phyloP scores from a whole-genome alignment of 2,113 vertebrate genomes.

The Takifugu flavidus region DNA sequence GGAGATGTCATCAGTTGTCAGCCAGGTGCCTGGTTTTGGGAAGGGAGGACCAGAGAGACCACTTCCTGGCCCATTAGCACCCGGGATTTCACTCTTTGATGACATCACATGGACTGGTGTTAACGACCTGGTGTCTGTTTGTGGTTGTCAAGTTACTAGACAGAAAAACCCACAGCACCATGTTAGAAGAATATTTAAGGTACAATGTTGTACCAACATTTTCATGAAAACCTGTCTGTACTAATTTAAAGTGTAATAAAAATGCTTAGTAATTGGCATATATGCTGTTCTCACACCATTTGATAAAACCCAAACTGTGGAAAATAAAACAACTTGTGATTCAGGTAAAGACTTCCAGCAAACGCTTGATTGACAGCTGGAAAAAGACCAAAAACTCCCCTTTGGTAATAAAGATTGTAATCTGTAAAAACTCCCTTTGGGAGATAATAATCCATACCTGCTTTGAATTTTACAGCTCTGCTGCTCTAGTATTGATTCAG shows the following conservation, averaged over 20 bases:
- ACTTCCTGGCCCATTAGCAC: conserved; percentile 58
- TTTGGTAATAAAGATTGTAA: no score
- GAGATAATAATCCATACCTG: not conserved
- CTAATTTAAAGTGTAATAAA: no score
- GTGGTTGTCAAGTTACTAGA: conserved; percentile 20
- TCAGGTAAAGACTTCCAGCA: no score
- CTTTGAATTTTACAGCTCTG: conserved; percentile 5
- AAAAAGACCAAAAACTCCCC: no score
- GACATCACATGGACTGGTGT: conserved; percentile 34
- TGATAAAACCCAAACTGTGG: no score
- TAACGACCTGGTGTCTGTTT: conserved; percentile 25
- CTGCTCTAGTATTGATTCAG: conserved; percentile 20
- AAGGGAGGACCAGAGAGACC: conserved; percentile 18
- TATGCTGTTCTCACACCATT: no score
- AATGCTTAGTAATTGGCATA: no score
- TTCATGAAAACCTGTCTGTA: no score
- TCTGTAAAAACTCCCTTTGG: not conserved
- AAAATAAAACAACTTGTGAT: no score
- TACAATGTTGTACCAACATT: no score
- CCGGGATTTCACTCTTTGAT: conserved; percentile 46
- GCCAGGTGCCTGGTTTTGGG: conserved; percentile 38
- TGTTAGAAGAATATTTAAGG: not conserved
- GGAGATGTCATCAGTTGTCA: conserved; percentile 61
- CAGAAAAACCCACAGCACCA: conserved; percentile 7
- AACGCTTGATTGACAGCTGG: no score